Conservation (phyloP, 2,113 vertebrate species). For the Apodemus speciosus region DNA sequence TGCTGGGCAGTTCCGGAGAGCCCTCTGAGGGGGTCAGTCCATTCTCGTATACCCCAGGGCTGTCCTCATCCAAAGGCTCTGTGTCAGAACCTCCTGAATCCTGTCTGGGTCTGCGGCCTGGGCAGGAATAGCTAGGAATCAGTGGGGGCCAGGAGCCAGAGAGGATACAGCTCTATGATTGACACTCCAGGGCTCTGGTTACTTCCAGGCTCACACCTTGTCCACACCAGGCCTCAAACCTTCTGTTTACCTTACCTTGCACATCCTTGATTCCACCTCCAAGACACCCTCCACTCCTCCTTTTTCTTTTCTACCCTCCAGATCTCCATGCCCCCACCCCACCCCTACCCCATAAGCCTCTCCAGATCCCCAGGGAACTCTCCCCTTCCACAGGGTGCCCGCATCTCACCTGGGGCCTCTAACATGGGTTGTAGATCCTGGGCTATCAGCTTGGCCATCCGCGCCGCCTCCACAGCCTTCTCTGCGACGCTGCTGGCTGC, state of each 20-base stretch:
- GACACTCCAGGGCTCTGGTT: neutral
- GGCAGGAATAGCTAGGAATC: constrained; percentile 49
- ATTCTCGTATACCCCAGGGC: constrained; percentile 81
- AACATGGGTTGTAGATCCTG: constrained; percentile 82
- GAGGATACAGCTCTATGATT: neutral
- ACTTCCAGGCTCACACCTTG: neutral
- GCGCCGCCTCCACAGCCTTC: constrained; percentile 81
- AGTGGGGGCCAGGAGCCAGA: constrained; percentile 16
- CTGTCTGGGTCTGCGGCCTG: constrained; percentile 77
- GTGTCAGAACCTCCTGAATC: constrained; percentile 83
- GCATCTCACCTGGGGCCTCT: constrained; percentile 78
- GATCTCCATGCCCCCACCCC: neutral
- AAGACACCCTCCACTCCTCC: neutral
- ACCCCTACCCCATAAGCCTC: neutral
- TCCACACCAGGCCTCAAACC: neutral
- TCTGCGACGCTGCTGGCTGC: constrained; percentile 78
- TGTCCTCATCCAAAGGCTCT: constrained; percentile 81
- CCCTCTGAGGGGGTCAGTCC: constrained; percentile 82
- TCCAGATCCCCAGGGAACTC: neutral
- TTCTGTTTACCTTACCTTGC: neutral
- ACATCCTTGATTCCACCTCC: neutral
- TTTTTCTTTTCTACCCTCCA: neutral
- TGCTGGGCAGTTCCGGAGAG: constrained; percentile 81
- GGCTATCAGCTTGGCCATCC: constrained; percentile 82
- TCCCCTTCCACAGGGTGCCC: neutral